Base-by-base conservation (phyloP, 2,888 invertebrate genomes). In the Andricus quercusramuli region DNA sequence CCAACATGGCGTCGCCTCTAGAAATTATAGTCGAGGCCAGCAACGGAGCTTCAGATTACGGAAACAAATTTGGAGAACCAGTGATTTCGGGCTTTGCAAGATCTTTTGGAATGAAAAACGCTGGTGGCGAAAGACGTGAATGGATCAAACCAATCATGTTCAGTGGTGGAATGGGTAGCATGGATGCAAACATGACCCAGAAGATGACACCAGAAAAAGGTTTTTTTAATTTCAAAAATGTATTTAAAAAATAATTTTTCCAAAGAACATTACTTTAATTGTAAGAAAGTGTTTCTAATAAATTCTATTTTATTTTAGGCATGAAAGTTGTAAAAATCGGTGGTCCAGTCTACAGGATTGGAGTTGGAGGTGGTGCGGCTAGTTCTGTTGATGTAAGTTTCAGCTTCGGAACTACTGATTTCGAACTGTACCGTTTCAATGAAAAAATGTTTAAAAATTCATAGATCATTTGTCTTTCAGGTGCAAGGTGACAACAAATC, bases 101-200 rank as follows among this genome's bases (percentile, higher is more conserved):
- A 79, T 97, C 98, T 0, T 99, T 97, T 91, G 99, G 99, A 1
- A 93, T 97, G 90, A 93, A 94, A 32, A 95, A 96, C 88, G 93
- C 94, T 0, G 93, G 94, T 44, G 94, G 95, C 22, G 94, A 95
- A 84, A 94, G 98, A 80, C 95, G 97, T 79, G 99, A 99, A 93
- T 99, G 97, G 94, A 96, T 99, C 17, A 99, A 99, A 91, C 99
- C 99, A 0, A 99, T 99, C 81, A 99, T 99, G 99, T 99, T 99
- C 91, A 99, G 98, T 89, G 99, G 97, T 70, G 99, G 99, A 41
- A 95, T 99, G 83, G 99, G 99, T 3, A 96, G 96, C 78, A 97
- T 99, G 95, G 97, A 98, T 83, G 95, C 96, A 3, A 92, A 93
- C 41, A 97, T 98, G 96, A 95, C 96, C 0, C 94, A 95, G 77